Percentiles rank a stretch among this genome's conserved stretches.
Evolutionary conservation across 2,797 vertebrate species (phyloP).

Genomic region (Xenops minutus): DNA sequence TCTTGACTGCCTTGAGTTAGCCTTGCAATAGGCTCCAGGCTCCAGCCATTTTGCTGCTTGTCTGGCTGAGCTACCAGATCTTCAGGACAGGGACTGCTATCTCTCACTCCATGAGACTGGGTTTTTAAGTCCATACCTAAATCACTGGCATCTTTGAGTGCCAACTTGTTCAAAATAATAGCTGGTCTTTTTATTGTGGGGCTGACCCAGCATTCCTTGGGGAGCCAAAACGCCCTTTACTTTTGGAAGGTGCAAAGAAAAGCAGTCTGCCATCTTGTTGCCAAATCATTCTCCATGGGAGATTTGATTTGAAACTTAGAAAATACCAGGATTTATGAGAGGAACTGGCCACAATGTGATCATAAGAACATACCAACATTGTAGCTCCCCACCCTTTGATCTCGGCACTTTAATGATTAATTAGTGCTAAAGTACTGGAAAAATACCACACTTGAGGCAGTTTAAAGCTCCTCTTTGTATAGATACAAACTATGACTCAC

Average conservation of each 20-base stretch:
- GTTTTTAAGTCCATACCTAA: neutral
- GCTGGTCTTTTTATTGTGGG: neutral
- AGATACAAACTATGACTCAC: slow-evolving; percentile 50
- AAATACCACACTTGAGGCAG: slow-evolving; percentile 51
- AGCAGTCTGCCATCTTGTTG: neutral
- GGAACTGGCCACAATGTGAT: neutral
- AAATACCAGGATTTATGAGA: slow-evolving; percentile 19
- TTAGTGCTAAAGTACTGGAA: slow-evolving; percentile 50
- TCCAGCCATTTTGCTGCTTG: neutral
- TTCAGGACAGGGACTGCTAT: neutral
- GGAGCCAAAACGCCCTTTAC: neutral
- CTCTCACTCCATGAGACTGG: neutral
- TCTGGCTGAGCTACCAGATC: neutral
- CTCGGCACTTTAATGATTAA: slow-evolving; percentile 44
- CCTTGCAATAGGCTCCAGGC: neutral
- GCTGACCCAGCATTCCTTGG: neutral
- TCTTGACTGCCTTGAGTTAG: neutral
- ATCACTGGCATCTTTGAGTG: neutral
- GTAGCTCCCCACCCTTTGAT: slow-evolving; percentile 48
- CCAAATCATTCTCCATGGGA: neutral
- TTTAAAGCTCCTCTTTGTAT: slow-evolving; percentile 48
- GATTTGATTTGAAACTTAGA: neutral
- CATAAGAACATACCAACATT: neutral
- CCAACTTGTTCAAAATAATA: neutral
- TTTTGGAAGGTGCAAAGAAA: neutral